These are phyloP conservation scores for Prunella himalayana DNA, from an alignment of 2,113 vertebrate genomes.

Conservation along the genomic window DNA sequence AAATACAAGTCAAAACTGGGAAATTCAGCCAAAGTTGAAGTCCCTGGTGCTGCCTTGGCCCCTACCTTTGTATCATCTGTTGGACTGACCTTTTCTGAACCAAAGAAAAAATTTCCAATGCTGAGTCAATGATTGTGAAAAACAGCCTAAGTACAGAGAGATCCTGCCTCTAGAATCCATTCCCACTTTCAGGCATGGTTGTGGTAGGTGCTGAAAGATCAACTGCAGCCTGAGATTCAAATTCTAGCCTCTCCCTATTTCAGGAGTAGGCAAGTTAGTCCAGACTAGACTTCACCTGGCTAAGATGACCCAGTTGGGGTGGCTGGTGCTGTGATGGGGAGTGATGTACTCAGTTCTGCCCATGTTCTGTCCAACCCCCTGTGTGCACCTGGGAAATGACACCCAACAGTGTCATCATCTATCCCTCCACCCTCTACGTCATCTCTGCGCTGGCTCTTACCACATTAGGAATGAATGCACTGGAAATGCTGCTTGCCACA, in stretches of 20 bases:
- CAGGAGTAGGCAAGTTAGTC: not conserved
- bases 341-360: not conserved
- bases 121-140: not conserved
- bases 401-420: not conserved
- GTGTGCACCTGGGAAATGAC: not conserved
- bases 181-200: not conserved
- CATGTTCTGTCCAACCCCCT: not conserved
- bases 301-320: not conserved
- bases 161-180: not conserved
- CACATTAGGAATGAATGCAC: not conserved
- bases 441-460: not conserved
- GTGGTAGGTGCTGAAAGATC: not conserved
- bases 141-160: accelerated
- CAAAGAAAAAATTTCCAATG: not conserved
- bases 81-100: not conserved
- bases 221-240: not conserved
- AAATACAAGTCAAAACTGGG: not conserved
- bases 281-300: not conserved
- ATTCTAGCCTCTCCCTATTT: not conserved
- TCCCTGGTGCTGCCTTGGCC: not conserved
- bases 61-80: not conserved
- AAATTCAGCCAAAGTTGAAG: not conserved
- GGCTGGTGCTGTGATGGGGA: not conserved
- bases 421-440: not conserved
- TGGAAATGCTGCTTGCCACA: not conserved